These are phyloP conservation scores for Abrostola tripartita DNA, from an alignment of 2,888 invertebrate species.

Conservation along the genomic window DNA sequence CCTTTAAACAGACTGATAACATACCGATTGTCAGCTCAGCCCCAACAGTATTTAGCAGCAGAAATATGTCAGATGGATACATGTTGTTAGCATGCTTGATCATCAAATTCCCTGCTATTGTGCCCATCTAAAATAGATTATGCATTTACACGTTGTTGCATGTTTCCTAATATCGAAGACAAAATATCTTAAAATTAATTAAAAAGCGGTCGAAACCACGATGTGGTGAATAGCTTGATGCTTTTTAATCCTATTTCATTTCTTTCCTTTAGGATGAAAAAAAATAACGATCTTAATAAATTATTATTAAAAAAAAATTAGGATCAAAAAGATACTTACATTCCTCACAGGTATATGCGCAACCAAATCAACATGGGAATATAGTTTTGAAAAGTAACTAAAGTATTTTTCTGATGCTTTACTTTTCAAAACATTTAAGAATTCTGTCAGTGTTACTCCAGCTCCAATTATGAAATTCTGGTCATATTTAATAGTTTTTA, in stretches of 20 bases:
- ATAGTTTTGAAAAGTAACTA: slow-evolving; percentile 87
- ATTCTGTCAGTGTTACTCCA: slow-evolving; percentile 84
- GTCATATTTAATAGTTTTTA: slow-evolving; percentile 77
- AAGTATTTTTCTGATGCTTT: slow-evolving; percentile 76
- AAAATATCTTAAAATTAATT: too few relatives aligned
- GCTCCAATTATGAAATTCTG: slow-evolving; percentile 87
- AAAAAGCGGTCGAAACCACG: too few relatives aligned
- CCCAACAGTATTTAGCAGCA: slow-evolving; percentile 77
- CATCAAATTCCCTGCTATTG: slow-evolving; percentile 91
- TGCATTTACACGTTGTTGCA: neutral
- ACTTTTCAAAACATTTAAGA: slow-evolving; percentile 79
- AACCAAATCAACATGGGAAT: slow-evolving; percentile 90
- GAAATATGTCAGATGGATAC: slow-evolving; percentile 91
- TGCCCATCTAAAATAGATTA: slow-evolving; percentile 84
- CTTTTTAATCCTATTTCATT: too few relatives aligned
- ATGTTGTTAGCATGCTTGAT: slow-evolving; percentile 90
- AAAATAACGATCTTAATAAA: too few relatives aligned
- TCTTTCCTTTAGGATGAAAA: too few relatives aligned
- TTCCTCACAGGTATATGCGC: slow-evolving; percentile 92
- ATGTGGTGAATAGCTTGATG: too few relatives aligned
- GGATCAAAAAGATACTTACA: slow-evolving; percentile 75
- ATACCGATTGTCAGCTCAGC: slow-evolving; percentile 67
- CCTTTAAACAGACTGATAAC: slow-evolving; percentile 13
- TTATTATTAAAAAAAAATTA: too few relatives aligned
- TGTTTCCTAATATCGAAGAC: too few relatives aligned